phyloP scores from a whole-genome alignment of 1,140 invertebrate species.

The Drosophila watanabei region DNA sequence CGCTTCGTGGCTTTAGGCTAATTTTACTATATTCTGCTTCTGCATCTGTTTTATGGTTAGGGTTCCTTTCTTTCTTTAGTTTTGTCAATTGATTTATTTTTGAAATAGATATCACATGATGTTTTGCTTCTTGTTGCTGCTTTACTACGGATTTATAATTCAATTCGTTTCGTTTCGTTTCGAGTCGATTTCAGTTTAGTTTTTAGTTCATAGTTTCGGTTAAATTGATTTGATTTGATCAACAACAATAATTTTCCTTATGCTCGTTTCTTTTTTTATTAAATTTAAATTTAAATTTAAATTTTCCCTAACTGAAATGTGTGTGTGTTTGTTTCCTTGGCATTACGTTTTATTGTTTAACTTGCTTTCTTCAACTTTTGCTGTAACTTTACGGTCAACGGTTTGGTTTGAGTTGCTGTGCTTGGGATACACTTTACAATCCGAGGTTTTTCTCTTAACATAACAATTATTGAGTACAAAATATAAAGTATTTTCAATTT shows the following conservation, averaged over 20 bases:
- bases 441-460: constrained; percentile 2
- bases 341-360: constrained; percentile 14
- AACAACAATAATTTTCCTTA: constrained; percentile 61
- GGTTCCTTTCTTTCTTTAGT: constrained; percentile 55
- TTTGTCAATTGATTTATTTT: constrained; percentile 76
- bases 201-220: constrained; percentile 41
- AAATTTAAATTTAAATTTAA: constrained; percentile 21
- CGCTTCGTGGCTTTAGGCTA: constrained; percentile 54
- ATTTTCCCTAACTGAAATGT: constrained; percentile 46
- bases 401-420: constrained; percentile 37
- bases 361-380: constrained; percentile 28
- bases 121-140: constrained; percentile 71
- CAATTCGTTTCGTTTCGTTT: constrained; percentile 42
- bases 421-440: constrained; percentile 26
- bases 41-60: constrained; percentile 45
- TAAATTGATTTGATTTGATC: constrained; percentile 58
- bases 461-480: neutral
- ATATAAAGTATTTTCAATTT: neutral
- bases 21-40: constrained; percentile 56
- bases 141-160: constrained; percentile 44
- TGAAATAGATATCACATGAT: constrained; percentile 84
- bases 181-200: constrained; percentile 37
- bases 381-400: constrained; percentile 21
- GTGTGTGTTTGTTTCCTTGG: constrained; percentile 35
- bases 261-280: constrained; percentile 9